A percentile compares a stretch with the other conserved stretches of the same genome.
phyloP scores from a whole-genome alignment of 2,113 vertebrate genomes.

The Otis tarda region DNA sequence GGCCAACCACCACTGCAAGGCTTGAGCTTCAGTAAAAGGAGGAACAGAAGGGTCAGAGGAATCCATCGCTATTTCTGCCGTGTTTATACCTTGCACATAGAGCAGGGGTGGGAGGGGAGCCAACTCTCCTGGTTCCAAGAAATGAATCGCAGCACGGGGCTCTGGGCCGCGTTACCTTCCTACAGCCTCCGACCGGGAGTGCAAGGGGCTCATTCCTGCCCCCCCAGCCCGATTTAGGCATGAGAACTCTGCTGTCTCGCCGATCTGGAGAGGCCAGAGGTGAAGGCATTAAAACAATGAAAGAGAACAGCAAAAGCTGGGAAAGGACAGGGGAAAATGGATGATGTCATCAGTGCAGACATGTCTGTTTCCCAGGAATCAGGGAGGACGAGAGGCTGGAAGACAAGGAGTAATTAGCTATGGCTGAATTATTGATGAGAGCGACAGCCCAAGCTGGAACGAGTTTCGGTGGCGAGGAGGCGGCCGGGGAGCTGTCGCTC shows the following conservation, averaged over 20 bases:
- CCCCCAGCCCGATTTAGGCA: neutral
- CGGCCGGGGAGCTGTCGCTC: accelerated
- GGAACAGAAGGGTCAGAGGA: neutral
- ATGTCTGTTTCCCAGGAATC: constrained; percentile 13
- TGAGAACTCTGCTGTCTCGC: accelerated
- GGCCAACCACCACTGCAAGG: neutral
- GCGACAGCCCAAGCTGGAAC: neutral
- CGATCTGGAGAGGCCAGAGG: neutral
- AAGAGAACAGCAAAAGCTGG: neutral
- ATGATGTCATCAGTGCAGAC: neutral
- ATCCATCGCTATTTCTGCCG: neutral
- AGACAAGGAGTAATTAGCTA: constrained; percentile 33
- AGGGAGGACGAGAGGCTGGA: neutral
- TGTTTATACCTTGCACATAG: neutral
- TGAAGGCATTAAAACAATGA: neutral
- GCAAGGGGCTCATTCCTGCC: neutral
- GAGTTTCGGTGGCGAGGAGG: neutral
- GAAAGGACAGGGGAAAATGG: accelerated
- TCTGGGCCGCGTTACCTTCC: neutral
- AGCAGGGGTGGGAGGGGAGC: neutral
- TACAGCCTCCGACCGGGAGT: neutral
- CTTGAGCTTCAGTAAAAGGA: neutral
- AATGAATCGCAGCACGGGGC: neutral
- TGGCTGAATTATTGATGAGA: constrained; percentile 53
- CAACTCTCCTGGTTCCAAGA: neutral